phyloP scores from a whole-genome alignment of 2,113 vertebrate genomes.

The Rhombomys opimus region DNA sequence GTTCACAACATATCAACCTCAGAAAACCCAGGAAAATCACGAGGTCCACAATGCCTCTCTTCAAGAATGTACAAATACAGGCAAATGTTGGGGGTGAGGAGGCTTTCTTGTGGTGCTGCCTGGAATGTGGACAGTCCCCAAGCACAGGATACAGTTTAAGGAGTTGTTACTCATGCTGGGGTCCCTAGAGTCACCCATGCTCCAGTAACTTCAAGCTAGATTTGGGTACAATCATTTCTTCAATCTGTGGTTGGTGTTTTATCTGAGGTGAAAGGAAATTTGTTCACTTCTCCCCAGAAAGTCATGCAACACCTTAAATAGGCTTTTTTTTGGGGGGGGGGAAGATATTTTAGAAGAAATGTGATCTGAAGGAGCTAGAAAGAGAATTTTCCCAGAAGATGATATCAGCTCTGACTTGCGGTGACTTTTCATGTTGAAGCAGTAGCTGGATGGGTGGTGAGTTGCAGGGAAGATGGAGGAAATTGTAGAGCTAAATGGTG shows the following conservation, averaged over 20 bases:
- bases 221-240: background rate
- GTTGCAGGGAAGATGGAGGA: background rate
- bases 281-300: background rate
- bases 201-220: background rate
- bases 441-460: background rate
- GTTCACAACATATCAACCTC: background rate
- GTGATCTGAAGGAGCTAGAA: background rate
- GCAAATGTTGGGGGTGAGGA: background rate
- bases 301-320: background rate
- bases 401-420: background rate
- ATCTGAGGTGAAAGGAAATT: background rate
- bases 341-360: constrained; percentile 1
- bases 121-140: background rate
- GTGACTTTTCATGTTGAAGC: background rate
- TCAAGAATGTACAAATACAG: background rate
- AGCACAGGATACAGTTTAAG: background rate
- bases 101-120: background rate
- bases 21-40: background rate
- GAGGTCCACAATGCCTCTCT: background rate
- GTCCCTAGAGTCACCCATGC: background rate
- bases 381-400: background rate
- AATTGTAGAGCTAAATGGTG: background rate
- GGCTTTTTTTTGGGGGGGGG: background rate
- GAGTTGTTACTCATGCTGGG: background rate
- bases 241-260: background rate